Base-by-base conservation (phyloP, 2,888 invertebrate genomes). In the Calephelis perditalis region DNA sequence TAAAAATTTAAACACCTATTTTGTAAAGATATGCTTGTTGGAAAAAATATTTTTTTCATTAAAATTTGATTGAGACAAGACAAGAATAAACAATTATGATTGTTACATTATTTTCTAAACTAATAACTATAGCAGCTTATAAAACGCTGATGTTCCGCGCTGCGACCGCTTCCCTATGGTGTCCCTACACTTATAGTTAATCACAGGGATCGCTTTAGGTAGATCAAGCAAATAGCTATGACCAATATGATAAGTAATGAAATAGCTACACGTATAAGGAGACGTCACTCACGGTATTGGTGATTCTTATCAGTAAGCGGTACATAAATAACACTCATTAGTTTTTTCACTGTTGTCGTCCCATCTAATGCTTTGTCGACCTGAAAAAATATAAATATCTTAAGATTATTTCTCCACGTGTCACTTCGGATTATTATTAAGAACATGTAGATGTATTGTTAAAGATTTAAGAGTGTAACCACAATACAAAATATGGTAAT, bases 261-360 rank as follows among this genome's bases (percentile, higher is more conserved):
- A n/a, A 66, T 62, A 35, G 63, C 56, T 55, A 56, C 37, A 40
- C 40, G 40, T 55, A 64, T 56, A 63, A 63, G 49, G 52, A 56
- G 63, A 61, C 67, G 76, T 89, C 86, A 90, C 87, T 89, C 79
- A 84, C 86, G 87, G 67, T 81, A 84, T 76, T 91, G 91, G 63
- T 77, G 84, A 57, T 80, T 78, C 72, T 89, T 91, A 67, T 98
- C 98, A 0, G 99, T 99, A 56, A 99, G 91, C 0, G 99, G 99
- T 45, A 99, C 99, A 80, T 98, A 99, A 70, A 98, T 96, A 10
- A 99, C 99, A 52, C 97, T 97, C 96, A 99, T 98, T 9, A 99
- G 90, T 52, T 94, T 93, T 70, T 94, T 95, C 64, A 94, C 92
- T 35, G 91, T 91, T 5, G 98, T 92, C 44, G 93, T 91, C 7